A percentile compares a stretch with the other conserved stretches of the same genome.
Conservation (phyloP, 1,140 invertebrate species). For the Meloidogyne exigua region DNA sequence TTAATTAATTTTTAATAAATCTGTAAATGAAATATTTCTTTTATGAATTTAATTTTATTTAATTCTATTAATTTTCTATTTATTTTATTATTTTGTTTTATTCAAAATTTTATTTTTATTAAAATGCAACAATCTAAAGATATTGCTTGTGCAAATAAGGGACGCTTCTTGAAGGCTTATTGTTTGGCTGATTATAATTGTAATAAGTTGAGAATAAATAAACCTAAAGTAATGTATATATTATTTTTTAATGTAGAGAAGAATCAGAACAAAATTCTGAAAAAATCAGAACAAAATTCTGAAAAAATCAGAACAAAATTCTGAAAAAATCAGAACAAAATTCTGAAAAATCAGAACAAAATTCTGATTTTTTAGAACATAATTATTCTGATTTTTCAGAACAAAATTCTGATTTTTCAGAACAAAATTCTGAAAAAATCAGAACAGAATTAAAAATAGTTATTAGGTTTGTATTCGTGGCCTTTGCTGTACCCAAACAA, state of each 20-base stretch:
- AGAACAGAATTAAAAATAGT: not conserved
- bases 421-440: too few relatives aligned
- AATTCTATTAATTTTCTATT: not conserved
- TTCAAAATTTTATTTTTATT: not conserved
- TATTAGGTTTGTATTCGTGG: constrained; percentile 8
- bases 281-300: too few relatives aligned
- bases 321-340: too few relatives aligned
- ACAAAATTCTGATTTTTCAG: too few relatives aligned
- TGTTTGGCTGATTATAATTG: constrained; percentile 18
- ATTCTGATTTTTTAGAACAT: too few relatives aligned
- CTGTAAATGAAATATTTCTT: not conserved
- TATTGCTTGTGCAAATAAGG: constrained; percentile 14
- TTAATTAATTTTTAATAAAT: too few relatives aligned
- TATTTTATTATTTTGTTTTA: not conserved
- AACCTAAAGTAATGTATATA: not conserved
- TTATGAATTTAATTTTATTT: not conserved
- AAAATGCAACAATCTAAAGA: not conserved
- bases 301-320: too few relatives aligned
- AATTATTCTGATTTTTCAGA: too few relatives aligned
- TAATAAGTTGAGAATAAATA: not conserved
- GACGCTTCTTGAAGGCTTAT: not conserved
- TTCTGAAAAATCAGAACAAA: not conserved
- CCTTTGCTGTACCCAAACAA: not conserved
- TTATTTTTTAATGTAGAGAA: too few relatives aligned
- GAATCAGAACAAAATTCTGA: too few relatives aligned